A percentile compares a stretch with the other conserved stretches of the same genome.
Evolutionary conservation across 92 coral and sea anemone genomes (phyloP).

Genomic region (Porites lobata): DNA sequence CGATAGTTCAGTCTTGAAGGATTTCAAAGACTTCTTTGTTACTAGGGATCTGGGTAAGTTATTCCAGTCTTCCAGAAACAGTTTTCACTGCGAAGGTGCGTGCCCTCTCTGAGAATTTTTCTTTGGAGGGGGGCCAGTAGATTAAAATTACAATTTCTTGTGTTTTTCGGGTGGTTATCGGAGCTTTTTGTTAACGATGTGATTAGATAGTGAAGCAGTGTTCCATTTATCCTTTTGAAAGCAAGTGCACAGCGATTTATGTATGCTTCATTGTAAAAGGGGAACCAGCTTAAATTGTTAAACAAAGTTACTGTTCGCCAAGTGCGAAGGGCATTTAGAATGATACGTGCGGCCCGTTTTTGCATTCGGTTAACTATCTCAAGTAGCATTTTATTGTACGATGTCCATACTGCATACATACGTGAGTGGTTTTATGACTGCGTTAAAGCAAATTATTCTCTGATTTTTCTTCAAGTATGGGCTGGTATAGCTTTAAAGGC

Average conservation of each 20-base stretch:
- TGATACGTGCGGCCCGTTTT: not conserved
- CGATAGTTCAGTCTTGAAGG: conserved; percentile 7
- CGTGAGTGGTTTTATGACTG: conserved; percentile 27
- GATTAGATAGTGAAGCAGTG: not conserved
- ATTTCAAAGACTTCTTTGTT: not conserved
- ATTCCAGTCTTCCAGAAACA: conserved; percentile 32
- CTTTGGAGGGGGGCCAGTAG: too few species aligned
- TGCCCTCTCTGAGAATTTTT: too few species aligned
- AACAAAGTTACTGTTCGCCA: conserved; percentile 28
- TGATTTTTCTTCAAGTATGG: too few species aligned
- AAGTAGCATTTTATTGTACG: conserved; percentile 14
- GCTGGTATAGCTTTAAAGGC: too few species aligned
- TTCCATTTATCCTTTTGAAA: conserved; percentile 18
- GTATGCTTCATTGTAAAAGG: conserved; percentile 42
- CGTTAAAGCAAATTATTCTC: conserved; percentile 4
- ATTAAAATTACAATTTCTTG: too few species aligned
- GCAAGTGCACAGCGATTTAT: conserved; percentile 39
- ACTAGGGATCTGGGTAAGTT: not conserved
- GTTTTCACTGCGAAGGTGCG: conserved; percentile 18
- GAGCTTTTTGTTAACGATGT: not conserved
- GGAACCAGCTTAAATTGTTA: conserved; percentile 43
- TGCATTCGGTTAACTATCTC: conserved; percentile 38
- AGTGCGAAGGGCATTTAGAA: conserved; percentile 30
- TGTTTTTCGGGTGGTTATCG: too few species aligned
- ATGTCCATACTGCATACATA: conserved; percentile 26